Evolutionary conservation across 2,888 invertebrate genomes (phyloP).

Genomic region (Acanthoscelides obtectus): DNA sequence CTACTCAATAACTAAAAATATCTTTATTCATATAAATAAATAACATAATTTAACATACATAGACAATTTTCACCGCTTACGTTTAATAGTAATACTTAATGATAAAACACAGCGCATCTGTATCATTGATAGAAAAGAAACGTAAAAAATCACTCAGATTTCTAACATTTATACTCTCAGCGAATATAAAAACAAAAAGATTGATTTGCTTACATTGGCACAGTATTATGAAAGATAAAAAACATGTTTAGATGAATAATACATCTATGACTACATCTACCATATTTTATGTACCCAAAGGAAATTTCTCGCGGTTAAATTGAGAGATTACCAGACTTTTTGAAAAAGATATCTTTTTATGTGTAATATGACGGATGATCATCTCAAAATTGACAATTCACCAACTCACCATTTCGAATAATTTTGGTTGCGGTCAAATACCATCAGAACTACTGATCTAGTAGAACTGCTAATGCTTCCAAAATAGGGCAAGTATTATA

Average conservation of each 20-base stretch:
- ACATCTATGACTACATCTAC: not conserved
- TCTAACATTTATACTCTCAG: not conserved
- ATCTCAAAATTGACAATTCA: too few species aligned
- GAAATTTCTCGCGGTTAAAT: too few species aligned
- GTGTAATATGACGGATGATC: too few species aligned
- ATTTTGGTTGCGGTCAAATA: too few species aligned
- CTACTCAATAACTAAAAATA: not conserved
- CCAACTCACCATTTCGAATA: too few species aligned
- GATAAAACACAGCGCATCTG: constrained; percentile 24
- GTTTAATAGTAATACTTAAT: constrained; percentile 17
- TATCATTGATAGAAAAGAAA: not conserved
- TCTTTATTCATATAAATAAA: not conserved
- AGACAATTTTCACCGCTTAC: not conserved
- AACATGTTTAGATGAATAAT: not conserved
- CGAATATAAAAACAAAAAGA: not conserved
- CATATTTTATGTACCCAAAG: not conserved
- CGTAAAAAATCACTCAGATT: not conserved
- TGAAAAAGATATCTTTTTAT: not conserved
- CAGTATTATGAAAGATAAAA: not conserved
- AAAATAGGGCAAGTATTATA: too few species aligned
- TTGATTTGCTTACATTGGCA: not conserved
- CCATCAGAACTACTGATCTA: too few species aligned
- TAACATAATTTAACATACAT: not conserved
- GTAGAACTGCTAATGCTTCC: too few species aligned
- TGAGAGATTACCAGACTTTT: not conserved